Evolutionary conservation across 2,797 vertebrate genomes (phyloP), one percentile per base, ranked within the genome.

Genomic region (Xerus rutilus): DNA sequence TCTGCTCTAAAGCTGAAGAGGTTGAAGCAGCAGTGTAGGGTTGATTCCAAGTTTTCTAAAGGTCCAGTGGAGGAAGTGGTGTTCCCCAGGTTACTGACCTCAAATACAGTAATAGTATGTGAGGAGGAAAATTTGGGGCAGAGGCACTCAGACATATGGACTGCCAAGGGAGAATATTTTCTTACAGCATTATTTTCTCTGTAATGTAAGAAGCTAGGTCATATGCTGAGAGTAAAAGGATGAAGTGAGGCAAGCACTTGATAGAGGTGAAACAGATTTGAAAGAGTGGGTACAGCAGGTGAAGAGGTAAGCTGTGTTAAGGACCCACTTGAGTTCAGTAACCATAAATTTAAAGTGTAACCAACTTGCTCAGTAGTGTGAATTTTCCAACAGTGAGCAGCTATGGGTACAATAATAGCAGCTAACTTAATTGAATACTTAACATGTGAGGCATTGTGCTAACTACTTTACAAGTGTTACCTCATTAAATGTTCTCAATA

Each of bases 341-440:
- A 59, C 45, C 57, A 86, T 45, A 77, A 90, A 93, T 85, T 92
- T 62, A 85, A 95, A 94, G 69, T 30, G 45, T 54, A 95, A 76
- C 21, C 52, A 67, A 81, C 65, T 7, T 1, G 15, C 25, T 32
- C 28, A 28, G 47, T 85, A 72, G 54, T 30, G 15, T 59, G 78
- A 76, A 62, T 79, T 73, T 93, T 87, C 88, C 39, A 88, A 57
- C 91, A 92, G 62, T 78, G 73, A 87, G 54, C 77, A 94, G 57
- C 67, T 88, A 28, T 59, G 67, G 76, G 47, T 14, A 64, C 73
- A 96, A 91, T 67, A 92, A 94, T 69, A 95, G 94, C 54, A 92
- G 49, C 94, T 95, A 90, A 96, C 77, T 91, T 95, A 96, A 95
- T 21, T 86, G 86, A 93, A 81, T 92, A 64, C 54, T 93, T 95